A percentile compares a stretch with the other conserved stretches of the same genome.
These are phyloP conservation scores for Eupithecia inturbata DNA, from an alignment of 2,888 invertebrate genomes.

Conservation along the genomic window DNA sequence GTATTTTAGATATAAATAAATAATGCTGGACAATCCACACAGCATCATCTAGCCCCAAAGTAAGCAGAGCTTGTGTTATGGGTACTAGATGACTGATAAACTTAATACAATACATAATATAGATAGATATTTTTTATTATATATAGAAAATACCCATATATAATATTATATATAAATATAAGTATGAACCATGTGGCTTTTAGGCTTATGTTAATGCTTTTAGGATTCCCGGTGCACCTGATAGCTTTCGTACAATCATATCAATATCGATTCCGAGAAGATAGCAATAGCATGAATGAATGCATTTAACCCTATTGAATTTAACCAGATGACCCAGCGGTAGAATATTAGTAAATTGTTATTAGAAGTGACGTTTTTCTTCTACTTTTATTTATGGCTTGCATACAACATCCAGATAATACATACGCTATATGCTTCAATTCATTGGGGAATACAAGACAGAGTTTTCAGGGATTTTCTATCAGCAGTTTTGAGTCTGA, in stretches of 20 bases:
- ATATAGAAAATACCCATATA: too few relatives aligned
- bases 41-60: too few relatives aligned
- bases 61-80: too few relatives aligned
- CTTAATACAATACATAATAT: too few relatives aligned
- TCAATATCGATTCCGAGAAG: constrained; percentile 28
- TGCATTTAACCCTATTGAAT: constrained; percentile 29
- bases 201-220: constrained; percentile 1
- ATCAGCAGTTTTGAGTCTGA: not conserved
- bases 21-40: too few relatives aligned
- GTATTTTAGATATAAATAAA: not conserved
- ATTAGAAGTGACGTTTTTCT: not conserved
- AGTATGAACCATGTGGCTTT: constrained; percentile 17
- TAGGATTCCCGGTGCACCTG: constrained; percentile 16
- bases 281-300: constrained; percentile 28
- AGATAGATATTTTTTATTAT: too few relatives aligned
- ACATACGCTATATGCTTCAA: not conserved
- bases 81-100: too few relatives aligned
- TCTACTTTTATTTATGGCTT: not conserved
- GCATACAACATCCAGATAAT: not conserved
- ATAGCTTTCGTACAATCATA: constrained; percentile 35
- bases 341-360: not conserved
- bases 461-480: not conserved
- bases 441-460: not conserved
- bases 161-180: too few relatives aligned
- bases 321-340: not conserved